Evolutionary conservation across 2,888 invertebrate species (phyloP), one percentile per base, ranked within the genome.

Genomic region (Phaedon cochleariae): DNA sequence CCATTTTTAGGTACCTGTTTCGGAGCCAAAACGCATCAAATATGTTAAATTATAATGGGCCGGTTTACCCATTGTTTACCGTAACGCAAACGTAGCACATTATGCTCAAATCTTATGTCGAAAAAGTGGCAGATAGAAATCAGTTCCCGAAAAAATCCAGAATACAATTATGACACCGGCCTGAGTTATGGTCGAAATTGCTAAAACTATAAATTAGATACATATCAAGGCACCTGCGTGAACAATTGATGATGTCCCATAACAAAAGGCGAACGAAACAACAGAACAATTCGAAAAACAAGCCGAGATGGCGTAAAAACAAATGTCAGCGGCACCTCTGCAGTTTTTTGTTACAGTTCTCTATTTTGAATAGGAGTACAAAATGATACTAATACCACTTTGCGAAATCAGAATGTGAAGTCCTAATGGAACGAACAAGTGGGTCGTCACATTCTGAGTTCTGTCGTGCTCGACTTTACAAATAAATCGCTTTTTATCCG

Each of bases 401-500:
- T 72, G 64, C 59, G 52, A 45, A 62, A 57, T 72, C 46, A 75
- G 80, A 75, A 65, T 78, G 77, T 75, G 73, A 75, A 64, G 57
- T 7, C 45, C 17, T 29, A 10, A 29, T 22, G 26, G 7, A 26
- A 26, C 10, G 4, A 37, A 31, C 34, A 59, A 49, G 49, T 22
- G 41, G 9, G 46, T 62, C n/a, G 71, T 72, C 71, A 78, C 79
- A 76, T 71, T 78, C 78, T 77, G 61, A 68, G 55, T 55, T 67
- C 45, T 41, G 70, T 70, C 68, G 66, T 68, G 70, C 67, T 72
- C 74, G 72, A 70, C 73, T 74, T 75, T 76, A 78, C 76, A 77
- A 80, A 82, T 82, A 82, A 82, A 81, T 82, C 78, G 81, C 73
- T 82, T 82, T 82, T 82, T 82, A 81, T 82, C 80, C 76, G 81